Conservation (phyloP, 2,797 vertebrate species). For the Podarcis siculus region DNA sequence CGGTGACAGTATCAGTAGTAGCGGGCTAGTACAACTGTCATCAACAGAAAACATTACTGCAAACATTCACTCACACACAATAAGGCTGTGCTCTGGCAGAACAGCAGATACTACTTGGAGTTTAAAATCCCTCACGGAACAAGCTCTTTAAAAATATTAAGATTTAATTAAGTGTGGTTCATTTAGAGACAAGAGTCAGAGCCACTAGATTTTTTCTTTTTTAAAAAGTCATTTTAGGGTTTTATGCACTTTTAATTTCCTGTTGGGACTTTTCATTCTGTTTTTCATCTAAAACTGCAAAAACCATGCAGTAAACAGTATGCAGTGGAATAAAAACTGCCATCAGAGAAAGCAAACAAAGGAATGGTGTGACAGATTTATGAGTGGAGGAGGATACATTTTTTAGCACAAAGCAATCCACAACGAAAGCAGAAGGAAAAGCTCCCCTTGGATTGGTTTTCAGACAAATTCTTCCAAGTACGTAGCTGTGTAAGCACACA, state of each 20-base stretch:
- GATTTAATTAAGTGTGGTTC: constrained; percentile 62
- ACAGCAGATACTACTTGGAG: constrained; percentile 43
- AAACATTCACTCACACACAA: neutral
- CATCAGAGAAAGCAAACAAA: constrained; percentile 50
- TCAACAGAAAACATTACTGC: neutral
- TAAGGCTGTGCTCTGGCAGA: constrained; percentile 39
- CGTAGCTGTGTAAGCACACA: neutral
- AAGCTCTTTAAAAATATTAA: constrained; percentile 52
- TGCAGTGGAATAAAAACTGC: constrained; percentile 39
- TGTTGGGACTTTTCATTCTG: constrained; percentile 1
- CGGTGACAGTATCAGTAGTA: neutral
- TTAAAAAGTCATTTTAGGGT: constrained; percentile 27
- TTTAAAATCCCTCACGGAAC: constrained; percentile 50
- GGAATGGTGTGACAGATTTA: neutral
- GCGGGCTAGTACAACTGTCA: neutral
- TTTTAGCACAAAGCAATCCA: constrained; percentile 33
- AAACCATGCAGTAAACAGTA: constrained; percentile 20
- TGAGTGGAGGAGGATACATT: neutral
- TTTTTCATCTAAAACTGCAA: constrained; percentile 47
- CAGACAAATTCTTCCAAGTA: neutral
- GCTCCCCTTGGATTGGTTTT: neutral
- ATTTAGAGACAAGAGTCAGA: constrained; percentile 64
- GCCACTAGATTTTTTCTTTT: constrained; percentile 36
- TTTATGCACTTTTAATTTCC: constrained; percentile 9
- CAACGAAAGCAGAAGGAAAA: constrained; percentile 27